Evolutionary conservation across 1,140 invertebrate species (phyloP), one percentile per base, ranked within the genome.

Genomic region (Magallana angulata): DNA sequence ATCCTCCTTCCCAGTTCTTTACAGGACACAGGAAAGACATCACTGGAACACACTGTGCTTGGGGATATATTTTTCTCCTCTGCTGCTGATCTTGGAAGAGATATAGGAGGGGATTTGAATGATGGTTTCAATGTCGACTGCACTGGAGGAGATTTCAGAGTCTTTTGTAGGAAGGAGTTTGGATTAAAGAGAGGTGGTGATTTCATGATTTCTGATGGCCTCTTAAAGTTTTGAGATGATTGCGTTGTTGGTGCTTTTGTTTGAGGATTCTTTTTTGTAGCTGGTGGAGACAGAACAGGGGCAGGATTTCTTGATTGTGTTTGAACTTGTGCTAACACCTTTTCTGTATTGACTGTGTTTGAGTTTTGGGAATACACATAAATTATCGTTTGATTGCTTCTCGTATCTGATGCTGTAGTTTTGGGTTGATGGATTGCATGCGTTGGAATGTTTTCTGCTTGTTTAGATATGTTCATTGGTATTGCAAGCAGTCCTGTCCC

Each of bases 131-230:
- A 12, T 76, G 18, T 9, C 8, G 68, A 8, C 9, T 76, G 18
- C 24, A 76, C 68, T 76, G 68, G 68, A 24, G 68, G 68, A 30
- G 68, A 76, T 11, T 76, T 76, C 24, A 24, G 24, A 9, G 68
- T 76, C 36, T 76, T 76, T 76, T 12, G 24, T 30, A 76, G 68
- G 14, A 76, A 76, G 24, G 68, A 76, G 9, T 76, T 30, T 76
- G 68, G 68, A 12, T 76, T 76, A 12, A 76, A 76, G 4, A 76
- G 24, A 3, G 68, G 68, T 30, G 68, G 68, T 12, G 68, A 76
- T 76, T 76, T 76, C 36, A 76, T 76, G 3, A 76, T 76, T 36
- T 76, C 68, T 76, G 68, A 76, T 76, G 68, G 68, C 36, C 68
- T 76, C 68, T 11, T 18, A 36, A 76, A 76, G 9, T 5, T 76